Conservation (phyloP, 2,888 invertebrate genomes). For the Entomobrya proxima region DNA sequence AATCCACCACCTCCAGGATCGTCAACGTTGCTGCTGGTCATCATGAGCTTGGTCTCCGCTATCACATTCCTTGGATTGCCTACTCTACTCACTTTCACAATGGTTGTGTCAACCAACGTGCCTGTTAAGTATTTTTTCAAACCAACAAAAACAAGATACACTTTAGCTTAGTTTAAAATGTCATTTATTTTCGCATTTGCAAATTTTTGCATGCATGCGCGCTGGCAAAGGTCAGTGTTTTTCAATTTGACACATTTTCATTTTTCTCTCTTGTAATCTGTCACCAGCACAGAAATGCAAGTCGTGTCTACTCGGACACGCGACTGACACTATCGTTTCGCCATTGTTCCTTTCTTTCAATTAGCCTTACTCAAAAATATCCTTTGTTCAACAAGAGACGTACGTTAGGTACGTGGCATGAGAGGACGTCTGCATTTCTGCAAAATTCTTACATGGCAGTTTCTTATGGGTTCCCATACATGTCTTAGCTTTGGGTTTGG, state of each 20-base stretch:
- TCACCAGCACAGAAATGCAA: background rate
- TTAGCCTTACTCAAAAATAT: background rate
- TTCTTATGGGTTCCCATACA: background rate
- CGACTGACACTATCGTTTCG: conserved; percentile 5
- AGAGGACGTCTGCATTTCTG: background rate
- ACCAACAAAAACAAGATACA: no score
- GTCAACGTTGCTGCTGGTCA: conserved; percentile 61
- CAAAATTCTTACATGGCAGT: conserved; percentile 15
- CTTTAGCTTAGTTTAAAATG: no score
- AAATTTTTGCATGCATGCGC: background rate
- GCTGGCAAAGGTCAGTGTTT: conserved; percentile 7
- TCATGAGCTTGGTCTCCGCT: conserved; percentile 56
- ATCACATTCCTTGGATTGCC: conserved; percentile 62
- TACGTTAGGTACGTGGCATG: background rate
- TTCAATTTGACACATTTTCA: background rate
- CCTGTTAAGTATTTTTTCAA: conserved; percentile 28
- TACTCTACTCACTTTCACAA: conserved; percentile 64
- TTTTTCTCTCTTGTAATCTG: background rate
- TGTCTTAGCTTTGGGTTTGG: no score
- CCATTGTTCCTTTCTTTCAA: background rate
- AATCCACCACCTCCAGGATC: conserved; percentile 60
- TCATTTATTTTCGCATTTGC: background rate
- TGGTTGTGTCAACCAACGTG: conserved; percentile 52
- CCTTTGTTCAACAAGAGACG: conserved; percentile 10
- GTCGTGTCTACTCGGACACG: background rate